Evolutionary conservation across 2,113 vertebrate genomes (phyloP).

Genomic region (Siniperca knerii): DNA sequence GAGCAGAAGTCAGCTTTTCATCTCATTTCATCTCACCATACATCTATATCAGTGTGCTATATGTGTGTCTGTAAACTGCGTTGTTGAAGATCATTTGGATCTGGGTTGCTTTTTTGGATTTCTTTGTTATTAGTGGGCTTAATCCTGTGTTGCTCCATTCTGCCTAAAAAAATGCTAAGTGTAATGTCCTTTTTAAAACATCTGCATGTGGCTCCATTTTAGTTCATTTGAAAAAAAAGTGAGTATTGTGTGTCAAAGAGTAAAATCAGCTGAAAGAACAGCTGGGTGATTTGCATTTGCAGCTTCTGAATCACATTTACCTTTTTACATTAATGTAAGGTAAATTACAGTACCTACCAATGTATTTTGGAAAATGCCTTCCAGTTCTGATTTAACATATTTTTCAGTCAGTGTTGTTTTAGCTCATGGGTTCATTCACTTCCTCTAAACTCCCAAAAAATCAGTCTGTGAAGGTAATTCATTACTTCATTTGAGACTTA

Average conservation of each 20-base stretch:
- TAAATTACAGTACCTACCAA: neutral
- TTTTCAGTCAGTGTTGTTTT: neutral
- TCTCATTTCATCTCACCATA: constrained; percentile 48
- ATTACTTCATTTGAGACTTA: neutral
- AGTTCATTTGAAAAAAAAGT: neutral
- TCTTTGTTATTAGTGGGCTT: neutral
- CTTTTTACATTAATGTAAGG: neutral
- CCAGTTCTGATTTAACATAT: neutral
- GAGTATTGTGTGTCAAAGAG: neutral
- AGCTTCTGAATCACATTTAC: neutral
- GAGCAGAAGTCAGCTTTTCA: constrained; percentile 78
- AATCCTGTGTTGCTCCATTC: constrained; percentile 10
- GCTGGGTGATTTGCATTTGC: neutral
- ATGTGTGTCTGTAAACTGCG: neutral
- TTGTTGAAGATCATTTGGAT: constrained; percentile 5
- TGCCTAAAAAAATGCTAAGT: neutral
- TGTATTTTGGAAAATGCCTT: neutral
- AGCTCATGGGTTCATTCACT: constrained; percentile 5
- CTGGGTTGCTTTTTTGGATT: constrained; percentile 5
- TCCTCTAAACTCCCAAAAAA: constrained; percentile 1
- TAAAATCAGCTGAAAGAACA: neutral
- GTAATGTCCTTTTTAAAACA: constrained; percentile 12
- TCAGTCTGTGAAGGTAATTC: neutral
- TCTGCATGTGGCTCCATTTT: neutral
- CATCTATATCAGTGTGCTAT: constrained; percentile 31